These are phyloP conservation scores for Neopelma chrysocephalum DNA, from an alignment of 2,797 vertebrate genomes.

Conservation along the genomic window DNA sequence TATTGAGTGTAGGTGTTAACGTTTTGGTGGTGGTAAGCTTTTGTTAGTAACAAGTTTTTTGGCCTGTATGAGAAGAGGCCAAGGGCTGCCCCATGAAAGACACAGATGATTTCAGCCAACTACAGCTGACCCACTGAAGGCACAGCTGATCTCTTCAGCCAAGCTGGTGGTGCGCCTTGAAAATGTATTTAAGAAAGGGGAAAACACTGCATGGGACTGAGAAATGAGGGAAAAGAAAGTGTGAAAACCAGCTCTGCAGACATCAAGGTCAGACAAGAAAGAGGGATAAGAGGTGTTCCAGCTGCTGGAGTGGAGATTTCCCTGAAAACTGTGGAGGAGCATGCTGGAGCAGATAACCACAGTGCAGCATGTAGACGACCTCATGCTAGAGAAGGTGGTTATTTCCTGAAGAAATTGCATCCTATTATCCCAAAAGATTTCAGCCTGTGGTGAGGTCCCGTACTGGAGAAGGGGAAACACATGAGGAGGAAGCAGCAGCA, in stretches of 20 bases:
- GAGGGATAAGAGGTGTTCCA: neutral
- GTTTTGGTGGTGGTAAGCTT: neutral
- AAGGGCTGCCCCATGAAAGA: neutral
- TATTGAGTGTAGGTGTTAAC: neutral
- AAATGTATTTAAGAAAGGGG: neutral
- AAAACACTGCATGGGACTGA: neutral
- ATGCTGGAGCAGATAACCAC: neutral
- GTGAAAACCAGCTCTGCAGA: neutral
- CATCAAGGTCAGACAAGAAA: neutral
- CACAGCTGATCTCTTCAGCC: neutral
- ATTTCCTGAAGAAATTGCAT: neutral
- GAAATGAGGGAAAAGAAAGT: neutral
- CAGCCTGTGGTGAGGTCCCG: neutral
- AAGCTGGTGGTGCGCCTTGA: neutral
- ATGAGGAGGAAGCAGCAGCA: neutral
- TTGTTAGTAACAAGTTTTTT: neutral
- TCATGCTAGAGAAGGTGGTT: rapidly evolving
- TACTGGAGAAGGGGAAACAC: rapidly evolving
- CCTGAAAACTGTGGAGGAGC: neutral
- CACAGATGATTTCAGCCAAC: neutral
- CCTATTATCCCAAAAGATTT: neutral
- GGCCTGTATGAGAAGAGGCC: neutral
- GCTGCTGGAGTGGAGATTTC: neutral
- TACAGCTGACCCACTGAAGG: neutral
- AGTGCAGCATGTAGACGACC: rapidly evolving